These are phyloP conservation scores for Xylocopa sonorina DNA, from an alignment of 1,140 invertebrate species.

Conservation along the genomic window DNA sequence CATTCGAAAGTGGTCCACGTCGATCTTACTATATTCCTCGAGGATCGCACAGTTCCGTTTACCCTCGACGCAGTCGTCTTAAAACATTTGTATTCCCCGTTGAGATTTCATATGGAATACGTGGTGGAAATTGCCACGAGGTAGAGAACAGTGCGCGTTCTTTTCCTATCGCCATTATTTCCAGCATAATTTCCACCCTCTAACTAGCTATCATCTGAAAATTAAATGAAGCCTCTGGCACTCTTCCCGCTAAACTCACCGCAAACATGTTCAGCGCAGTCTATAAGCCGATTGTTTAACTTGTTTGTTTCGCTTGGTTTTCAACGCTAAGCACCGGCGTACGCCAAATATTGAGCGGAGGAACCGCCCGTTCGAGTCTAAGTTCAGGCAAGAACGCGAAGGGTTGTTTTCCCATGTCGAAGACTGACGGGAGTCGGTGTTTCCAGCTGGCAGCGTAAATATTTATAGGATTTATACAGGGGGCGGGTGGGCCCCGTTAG, in stretches of 20 bases:
- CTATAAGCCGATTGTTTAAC: background rate
- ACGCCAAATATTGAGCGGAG: background rate
- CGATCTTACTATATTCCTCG: background rate
- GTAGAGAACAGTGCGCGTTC: no score
- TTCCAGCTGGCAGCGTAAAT: conserved; percentile 50
- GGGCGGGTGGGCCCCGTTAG: background rate
- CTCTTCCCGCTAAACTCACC: background rate
- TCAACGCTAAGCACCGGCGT: no score
- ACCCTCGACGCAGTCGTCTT: no score
- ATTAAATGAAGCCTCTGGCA: no score
- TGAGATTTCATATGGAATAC: no score
- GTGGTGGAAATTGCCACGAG: no score
- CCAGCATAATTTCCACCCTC: no score
- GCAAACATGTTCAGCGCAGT: background rate
- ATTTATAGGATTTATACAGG: conserved; percentile 53
- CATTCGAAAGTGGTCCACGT: conserved; percentile 19
- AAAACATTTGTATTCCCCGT: no score
- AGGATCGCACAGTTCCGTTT: background rate
- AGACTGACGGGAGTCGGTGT: no score
- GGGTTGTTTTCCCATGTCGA: background rate
- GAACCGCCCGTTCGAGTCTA: background rate
- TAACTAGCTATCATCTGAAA: no score
- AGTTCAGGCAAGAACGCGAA: background rate
- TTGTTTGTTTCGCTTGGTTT: background rate
- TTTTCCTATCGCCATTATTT: no score